A percentile compares a stretch with the other conserved stretches of the same genome.
Evolutionary conservation across 2,888 invertebrate genomes (phyloP).

Genomic region (Leptopilina myrica): DNA sequence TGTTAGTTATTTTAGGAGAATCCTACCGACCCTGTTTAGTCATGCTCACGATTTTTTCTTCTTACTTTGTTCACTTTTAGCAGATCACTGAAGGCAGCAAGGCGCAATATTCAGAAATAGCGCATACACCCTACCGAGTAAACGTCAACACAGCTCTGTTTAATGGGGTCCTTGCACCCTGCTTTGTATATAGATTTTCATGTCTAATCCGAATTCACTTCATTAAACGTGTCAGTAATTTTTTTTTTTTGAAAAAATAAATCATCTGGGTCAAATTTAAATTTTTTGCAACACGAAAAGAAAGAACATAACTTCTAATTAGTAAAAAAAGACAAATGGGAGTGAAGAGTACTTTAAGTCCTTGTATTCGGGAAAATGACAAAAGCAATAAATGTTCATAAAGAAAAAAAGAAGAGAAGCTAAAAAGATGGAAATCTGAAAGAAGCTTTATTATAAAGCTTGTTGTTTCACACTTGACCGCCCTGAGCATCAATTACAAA

Average conservation of each 20-base stretch:
- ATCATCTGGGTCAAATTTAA: background rate
- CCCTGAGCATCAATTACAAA: conserved; percentile 16
- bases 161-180: conserved; percentile 39
- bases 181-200: conserved; percentile 22
- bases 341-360: background rate
- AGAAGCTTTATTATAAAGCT: background rate
- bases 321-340: too few relatives aligned
- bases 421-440: background rate
- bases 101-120: conserved; percentile 36
- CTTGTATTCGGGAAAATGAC: background rate
- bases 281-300: too few relatives aligned
- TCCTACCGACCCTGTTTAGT: conserved; percentile 24
- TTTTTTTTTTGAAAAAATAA: background rate
- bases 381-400: background rate
- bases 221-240: background rate
- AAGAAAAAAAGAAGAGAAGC: background rate
- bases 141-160: conserved; percentile 30
- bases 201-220: background rate
- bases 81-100: conserved; percentile 28
- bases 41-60: conserved; percentile 25
- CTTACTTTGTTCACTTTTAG: conserved; percentile 29
- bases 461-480: conserved; percentile 8
- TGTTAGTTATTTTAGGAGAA: conserved; percentile 18
- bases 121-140: conserved; percentile 14
- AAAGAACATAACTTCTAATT: too few relatives aligned